A percentile compares a stretch with the other conserved stretches of the same genome.
phyloP scores from a whole-genome alignment of 1,140 invertebrate genomes.

The Lordiphosa collinella region DNA sequence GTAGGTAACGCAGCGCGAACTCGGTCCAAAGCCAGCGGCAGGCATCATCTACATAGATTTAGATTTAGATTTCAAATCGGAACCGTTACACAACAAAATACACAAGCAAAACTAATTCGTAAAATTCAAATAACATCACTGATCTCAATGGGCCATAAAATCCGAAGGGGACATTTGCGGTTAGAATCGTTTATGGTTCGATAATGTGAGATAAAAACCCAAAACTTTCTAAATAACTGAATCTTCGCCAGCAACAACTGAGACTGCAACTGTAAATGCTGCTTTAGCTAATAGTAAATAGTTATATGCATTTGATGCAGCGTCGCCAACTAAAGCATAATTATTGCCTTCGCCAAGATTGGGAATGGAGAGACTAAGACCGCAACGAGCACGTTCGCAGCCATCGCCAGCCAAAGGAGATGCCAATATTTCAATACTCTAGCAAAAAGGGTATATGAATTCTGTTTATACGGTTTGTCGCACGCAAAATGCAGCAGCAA shows the following conservation, averaged over 20 bases:
- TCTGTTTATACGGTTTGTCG: too few species aligned
- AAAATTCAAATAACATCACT: not conserved
- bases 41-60: constrained; percentile 5
- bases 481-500: too few species aligned
- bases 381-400: constrained; percentile 7
- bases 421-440: too few species aligned
- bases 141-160: constrained; percentile 15
- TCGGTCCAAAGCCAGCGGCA: constrained; percentile 2
- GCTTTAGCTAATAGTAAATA: constrained; percentile 50
- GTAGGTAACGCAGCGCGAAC: constrained; percentile 22
- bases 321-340: constrained; percentile 74
- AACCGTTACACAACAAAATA: constrained; percentile 27
- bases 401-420: constrained; percentile 1
- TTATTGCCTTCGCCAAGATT: constrained; percentile 54
- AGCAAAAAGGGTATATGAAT: too few species aligned
- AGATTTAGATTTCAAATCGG: constrained; percentile 32
- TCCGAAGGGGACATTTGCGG: constrained; percentile 1
- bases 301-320: constrained; percentile 32
- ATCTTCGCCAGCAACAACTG: constrained; percentile 1
- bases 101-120: constrained; percentile 40
- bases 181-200: constrained; percentile 27
- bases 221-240: constrained; percentile 62
- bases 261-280: constrained; percentile 64
- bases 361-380: constrained; percentile 22
- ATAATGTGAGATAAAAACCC: constrained; percentile 32